Conservation (phyloP, 2,888 invertebrate species). For the Alsophila aescularia region DNA sequence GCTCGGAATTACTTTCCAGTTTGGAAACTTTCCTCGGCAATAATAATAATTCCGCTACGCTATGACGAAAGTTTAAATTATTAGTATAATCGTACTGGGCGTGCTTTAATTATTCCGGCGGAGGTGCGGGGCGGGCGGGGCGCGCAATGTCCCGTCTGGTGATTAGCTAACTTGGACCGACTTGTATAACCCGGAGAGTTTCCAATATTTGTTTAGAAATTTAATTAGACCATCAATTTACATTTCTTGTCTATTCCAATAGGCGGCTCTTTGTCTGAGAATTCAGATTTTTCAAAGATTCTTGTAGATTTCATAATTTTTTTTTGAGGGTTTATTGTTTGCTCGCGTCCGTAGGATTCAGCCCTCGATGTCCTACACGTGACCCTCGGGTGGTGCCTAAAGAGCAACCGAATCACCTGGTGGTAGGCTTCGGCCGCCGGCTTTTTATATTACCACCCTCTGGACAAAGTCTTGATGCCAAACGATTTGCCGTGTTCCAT, state of each 20-base stretch:
- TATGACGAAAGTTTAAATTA: conserved; percentile 82
- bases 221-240: conserved; percentile 62
- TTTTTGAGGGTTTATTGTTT: no score
- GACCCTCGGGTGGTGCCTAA: no score
- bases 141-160: conserved; percentile 47
- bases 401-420: no score
- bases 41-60: conserved; percentile 79
- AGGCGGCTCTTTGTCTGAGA: conserved; percentile 20
- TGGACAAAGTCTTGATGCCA: no score
- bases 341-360: no score
- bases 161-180: conserved; percentile 58
- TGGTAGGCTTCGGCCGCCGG: no score
- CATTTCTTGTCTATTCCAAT: conserved; percentile 48
- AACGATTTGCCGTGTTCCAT: no score
- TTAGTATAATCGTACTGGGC: conserved; percentile 79
- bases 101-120: conserved; percentile 71
- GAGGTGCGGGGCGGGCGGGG: conserved; percentile 27
- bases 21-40: conserved; percentile 74
- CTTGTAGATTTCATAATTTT: no score
- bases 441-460: no score
- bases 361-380: no score
- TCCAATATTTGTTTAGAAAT: conserved; percentile 60
- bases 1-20: conserved; percentile 78
- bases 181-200: conserved; percentile 48
- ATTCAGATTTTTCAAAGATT: no score